Evolutionary conservation across 2,797 vertebrate species (phyloP), one percentile per base, ranked within the genome.

Genomic region (Microctenopoma stevenorrisi): DNA sequence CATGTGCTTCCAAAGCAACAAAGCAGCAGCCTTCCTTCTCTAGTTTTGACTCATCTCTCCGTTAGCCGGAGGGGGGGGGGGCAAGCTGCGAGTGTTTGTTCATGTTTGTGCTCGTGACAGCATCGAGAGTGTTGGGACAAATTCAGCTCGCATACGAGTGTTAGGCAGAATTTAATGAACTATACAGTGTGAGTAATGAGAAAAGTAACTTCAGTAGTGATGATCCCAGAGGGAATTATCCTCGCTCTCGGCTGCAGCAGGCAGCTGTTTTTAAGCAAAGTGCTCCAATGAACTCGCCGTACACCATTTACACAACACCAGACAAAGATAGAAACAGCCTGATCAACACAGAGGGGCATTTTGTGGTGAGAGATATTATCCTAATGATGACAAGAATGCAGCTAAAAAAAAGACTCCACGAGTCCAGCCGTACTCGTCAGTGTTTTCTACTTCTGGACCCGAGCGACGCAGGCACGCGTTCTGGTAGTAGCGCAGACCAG

Each of bases 1-100:
- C 73, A 82, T 76, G 66, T 11, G 48, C 58, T 79, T 46, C 60
- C 50, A 43, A 22, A 68, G 60, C 52, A 52, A 62, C 64, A 55
- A 37, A 40, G 61, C 55, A 49, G 66, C 73, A 74, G 68, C 53
- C 58, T 66, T 72, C 42, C 64, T 60, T 63, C 59, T 74, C 55
- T 12, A 60, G 22, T 35, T 40, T 51, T 52, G 75, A 55, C 40
- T 72, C 61, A 51, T 67, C 18, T 66, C 54, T 63, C 37, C 33
- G 57, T 61, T 52, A 69, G 68, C 54, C 60, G 22, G 22, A 22
- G 22, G 22, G 52, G 46, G 52, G 46, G 51, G 40, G 38, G 40
- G 30, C 40, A 68, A 47, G 68, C 68, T 75, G 47, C 4, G 40
- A 48, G n/a, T 53, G 13, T 79, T 72, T 66, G 3, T 30, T 30